Evolutionary conservation across 2,113 vertebrate species (phyloP), one percentile per base, ranked within the genome.

Genomic region (Anarrhichthys ocellatus): DNA sequence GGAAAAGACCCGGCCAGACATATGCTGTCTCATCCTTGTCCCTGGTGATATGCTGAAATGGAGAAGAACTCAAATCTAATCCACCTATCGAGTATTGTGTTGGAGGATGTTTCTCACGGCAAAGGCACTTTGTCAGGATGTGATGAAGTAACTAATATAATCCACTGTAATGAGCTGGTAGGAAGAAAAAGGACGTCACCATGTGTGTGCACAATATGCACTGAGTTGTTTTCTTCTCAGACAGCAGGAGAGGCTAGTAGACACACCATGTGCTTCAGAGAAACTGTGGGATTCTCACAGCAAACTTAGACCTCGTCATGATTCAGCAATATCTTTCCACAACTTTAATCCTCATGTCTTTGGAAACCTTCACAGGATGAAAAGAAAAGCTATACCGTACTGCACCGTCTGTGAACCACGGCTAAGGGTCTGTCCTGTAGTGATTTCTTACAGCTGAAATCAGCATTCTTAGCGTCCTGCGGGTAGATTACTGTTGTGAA

Each of bases 21-120:
- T 83, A 61, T 80, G 85, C 85, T 82, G 86, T 80, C 87, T 92
- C 87, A 82, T 89, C 81, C 80, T 78, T 68, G 77, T 89, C 84
- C 46, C 83, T 54, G 76, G 72, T 54, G 80, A 83, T 84, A n/a
- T n/a, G 56, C 71, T 81, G 75, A 78, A 78, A 80, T 2, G 2
- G 73, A 83, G 40, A 64, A 54, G 78, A 64, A 64, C 59, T 38
- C 0, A 5, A 56, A 64, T 74, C 50, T 84, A 80, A 85, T 84
- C 76, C 84, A 76, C 71, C 69, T 66, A 9, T 81, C 78, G 61
- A 58, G 13, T 44, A 27, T 63, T 81, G 76, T n/a, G 52, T 27
- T 58, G 22, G 22, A 40, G 75, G 54, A 59, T 13, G 18, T 54
- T 84, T 56, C 46, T 84, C 27, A 24, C 66, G 20, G 65, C 56